phyloP scores from a whole-genome alignment of 1,140 invertebrate species.

The Maconellicoccus hirsutus region DNA sequence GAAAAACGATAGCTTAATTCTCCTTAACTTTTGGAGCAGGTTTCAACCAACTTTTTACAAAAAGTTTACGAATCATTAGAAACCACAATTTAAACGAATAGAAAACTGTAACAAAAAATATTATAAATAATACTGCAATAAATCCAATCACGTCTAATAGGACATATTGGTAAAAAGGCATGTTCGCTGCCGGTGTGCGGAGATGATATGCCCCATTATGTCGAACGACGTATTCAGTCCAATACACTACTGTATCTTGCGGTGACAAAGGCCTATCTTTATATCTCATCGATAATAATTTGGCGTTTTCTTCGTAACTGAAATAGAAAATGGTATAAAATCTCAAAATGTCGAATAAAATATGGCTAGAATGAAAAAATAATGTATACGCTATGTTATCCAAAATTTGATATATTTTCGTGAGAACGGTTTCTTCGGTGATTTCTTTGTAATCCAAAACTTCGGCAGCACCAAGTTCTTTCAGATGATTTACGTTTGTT shows the following conservation, averaged over 20 bases:
- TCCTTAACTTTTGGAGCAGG: not conserved
- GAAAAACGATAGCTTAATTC: not conserved
- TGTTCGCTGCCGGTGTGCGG: conserved; percentile 41
- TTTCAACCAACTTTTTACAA: not conserved
- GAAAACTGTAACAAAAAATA: not conserved
- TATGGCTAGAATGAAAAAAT: not conserved
- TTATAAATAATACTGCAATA: not conserved
- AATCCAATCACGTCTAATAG: conserved; percentile 41
- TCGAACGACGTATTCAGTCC: conserved; percentile 48
- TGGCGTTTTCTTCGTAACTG: conserved; percentile 25
- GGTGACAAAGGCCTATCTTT: conserved; percentile 30
- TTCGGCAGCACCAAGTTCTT: not conserved
- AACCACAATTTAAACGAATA: not conserved
- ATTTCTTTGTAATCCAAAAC: not conserved
- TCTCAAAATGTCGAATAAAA: not conserved
- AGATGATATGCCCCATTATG: conserved; percentile 44
- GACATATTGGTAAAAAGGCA: conserved; percentile 46
- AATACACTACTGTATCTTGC: conserved; percentile 44
- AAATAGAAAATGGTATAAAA: not conserved
- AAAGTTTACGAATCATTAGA: not conserved
- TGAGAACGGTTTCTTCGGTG: not conserved
- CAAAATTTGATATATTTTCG: not conserved
- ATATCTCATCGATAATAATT: not conserved
- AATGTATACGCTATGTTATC: not conserved
- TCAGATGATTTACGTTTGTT: conserved; percentile 44